Base-by-base conservation (phyloP, 2,888 invertebrate species). In the Omphaloscelis lunosa region DNA sequence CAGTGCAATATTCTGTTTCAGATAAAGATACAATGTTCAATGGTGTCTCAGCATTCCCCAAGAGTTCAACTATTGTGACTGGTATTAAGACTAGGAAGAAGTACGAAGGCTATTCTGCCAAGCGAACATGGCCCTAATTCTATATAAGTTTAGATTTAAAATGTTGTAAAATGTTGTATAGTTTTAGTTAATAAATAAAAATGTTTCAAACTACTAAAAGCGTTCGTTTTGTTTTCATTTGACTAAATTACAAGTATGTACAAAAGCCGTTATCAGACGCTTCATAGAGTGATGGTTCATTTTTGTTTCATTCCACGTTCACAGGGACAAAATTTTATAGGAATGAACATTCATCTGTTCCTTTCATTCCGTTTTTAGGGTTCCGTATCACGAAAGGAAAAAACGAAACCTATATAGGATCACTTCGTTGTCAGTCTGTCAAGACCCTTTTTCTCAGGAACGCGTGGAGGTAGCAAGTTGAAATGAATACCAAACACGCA, bases 41-140 rank as follows among this genome's bases (percentile, higher is more conserved):
- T 83, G 99, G 99, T 15, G 93, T 97, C 87, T 98, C 98, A 45
- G 99, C 99, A 0, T 99, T 98, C 93, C 99, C 99, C 1, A 97
- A 98, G 90, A 98, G 98, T 90, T 98, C 99, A 2, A 99, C 98
- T 0, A 94, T 99, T 74, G 98, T 99, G 0, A 97, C 98, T 0
- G 98, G 99, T 51, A 93, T 99, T 6, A 98, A 98, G 92, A 97
- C 98, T 86, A 98, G 97, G 87, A 98, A 98, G 90, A 99, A 98
- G 94, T 99, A 99, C 93, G 97, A 97, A 84, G 98, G 98, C 1
- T 97, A 97, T 91, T 94, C 93, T 78, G 98, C 98, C 20, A 97
- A 97, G 89, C 95, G 96, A 82, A 97, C 97, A 0, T 98, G 97
- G 97, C 97, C 97, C 17, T 97, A 77, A 88, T 69, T 61, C 7